Evolutionary conservation across 1,140 invertebrate species (phyloP).

Genomic region (Apocrypta bakeri): DNA sequence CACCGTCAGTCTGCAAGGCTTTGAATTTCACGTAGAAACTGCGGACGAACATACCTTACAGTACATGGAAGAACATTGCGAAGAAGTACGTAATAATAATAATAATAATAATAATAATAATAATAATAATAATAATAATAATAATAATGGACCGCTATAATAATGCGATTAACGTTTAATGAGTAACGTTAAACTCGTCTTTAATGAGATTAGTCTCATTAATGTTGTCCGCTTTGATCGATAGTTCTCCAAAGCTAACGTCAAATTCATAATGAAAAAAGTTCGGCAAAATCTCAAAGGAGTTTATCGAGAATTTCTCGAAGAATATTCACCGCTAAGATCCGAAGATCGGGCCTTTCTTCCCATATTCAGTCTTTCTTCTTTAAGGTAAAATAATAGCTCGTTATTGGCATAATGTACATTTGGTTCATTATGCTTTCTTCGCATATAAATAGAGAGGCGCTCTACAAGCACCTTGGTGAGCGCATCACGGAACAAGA

Average conservation of each 20-base stretch:
- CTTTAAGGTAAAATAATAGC: constrained; percentile 26
- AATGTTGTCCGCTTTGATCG: constrained; percentile 1
- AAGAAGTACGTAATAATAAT: too few relatives aligned
- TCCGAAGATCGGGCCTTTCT: constrained; percentile 61
- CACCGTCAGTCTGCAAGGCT: constrained; percentile 82
- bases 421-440: constrained; percentile 44
- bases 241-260: constrained; percentile 83
- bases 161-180: too few relatives aligned
- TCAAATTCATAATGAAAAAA: constrained; percentile 82
- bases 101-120: too few relatives aligned
- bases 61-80: constrained; percentile 89
- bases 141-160: too few relatives aligned
- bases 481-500: constrained; percentile 85
- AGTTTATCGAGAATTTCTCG: constrained; percentile 84
- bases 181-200: too few relatives aligned
- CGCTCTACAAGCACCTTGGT: constrained; percentile 76
- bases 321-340: constrained; percentile 78
- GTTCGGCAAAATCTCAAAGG: constrained; percentile 78
- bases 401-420: not conserved
- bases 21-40: constrained; percentile 84
- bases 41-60: constrained; percentile 90
- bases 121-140: too few relatives aligned
- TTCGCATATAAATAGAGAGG: constrained; percentile 68
- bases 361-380: not conserved
- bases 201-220: too few relatives aligned